Base-by-base conservation (phyloP, 1,140 invertebrate species). In the Linepithema humile region DNA sequence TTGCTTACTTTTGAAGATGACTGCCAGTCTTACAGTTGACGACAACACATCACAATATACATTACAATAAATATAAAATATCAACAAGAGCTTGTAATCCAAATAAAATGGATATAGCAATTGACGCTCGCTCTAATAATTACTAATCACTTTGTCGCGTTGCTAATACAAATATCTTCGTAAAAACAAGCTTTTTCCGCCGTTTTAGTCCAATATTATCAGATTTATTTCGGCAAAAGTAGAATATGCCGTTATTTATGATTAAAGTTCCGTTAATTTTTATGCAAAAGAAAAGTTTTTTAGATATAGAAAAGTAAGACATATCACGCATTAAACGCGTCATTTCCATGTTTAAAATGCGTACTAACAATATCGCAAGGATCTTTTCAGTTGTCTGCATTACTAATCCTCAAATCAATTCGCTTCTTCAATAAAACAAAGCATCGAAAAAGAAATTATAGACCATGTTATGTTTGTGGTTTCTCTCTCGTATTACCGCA, bases 41-140 rank as follows among this genome's bases (percentile, higher is more conserved):
- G 35, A 48, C n/a, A 32, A 78, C 32, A 20, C 23, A 38, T 75
- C 59, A 64, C 20, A 38, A 57, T 57, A 62, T 35, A 77, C 3
- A 5, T 77, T 77, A 32, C n/a, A 45, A 12, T 62, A 62, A 75
- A 50, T n/a, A n/a, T n/a, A 72, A 72, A 38, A 72, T 55, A 59
- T 40, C 17, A 57, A 23, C 32, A 62, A 45, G 20, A 26, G 7
- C 26, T 48, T 45, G 26, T 64, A 73, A 74, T 1, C 35, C 38
- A 32, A 75, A 48, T 75, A 48, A 75, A 75, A 75, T 29, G n/a
- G 35, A 65, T 48, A 77, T 48, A 65, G 29, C 59, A 77, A 77
- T 77, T 17, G 12, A 75, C 23, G n/a, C 50, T 48, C 7, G n/a
- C 9, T 35, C 29, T 60, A 74, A 74, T 74, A 60, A 74, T 59